phyloP scores from a whole-genome alignment of 2,113 vertebrate species.

The Caretta caretta region DNA sequence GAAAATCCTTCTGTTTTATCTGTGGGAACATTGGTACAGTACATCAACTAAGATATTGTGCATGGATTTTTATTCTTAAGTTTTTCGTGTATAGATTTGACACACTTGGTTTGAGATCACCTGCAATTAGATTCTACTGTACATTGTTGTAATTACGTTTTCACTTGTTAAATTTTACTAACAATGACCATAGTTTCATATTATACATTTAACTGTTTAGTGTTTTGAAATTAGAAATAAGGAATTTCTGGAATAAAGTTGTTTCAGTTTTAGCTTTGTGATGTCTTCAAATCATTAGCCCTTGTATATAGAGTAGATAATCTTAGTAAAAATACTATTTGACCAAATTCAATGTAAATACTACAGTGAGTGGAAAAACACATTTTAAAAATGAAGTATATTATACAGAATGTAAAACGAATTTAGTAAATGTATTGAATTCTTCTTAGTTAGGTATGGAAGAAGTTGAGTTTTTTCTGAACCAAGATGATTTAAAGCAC shows the following conservation, averaged over 20 bases:
- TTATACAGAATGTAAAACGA: not conserved
- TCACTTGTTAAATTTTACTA: slow-evolving; percentile 36
- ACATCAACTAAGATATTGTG: not conserved
- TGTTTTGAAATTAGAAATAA: slow-evolving; percentile 51
- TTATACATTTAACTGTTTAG: slow-evolving; percentile 37
- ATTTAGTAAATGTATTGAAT: not conserved
- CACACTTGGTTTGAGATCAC: slow-evolving; percentile 2
- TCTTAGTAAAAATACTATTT: not conserved
- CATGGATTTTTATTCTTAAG: slow-evolving; percentile 21
- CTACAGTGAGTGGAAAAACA: not conserved
- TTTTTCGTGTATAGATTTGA: slow-evolving; percentile 24
- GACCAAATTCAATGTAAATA: not conserved
- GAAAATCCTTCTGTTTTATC: slow-evolving; percentile 25
- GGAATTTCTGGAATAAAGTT: slow-evolving; percentile 41
- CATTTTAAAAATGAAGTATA: not conserved
- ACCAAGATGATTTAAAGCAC: not conserved
- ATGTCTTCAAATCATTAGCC: slow-evolving; percentile 44
- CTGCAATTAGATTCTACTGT: slow-evolving; percentile 53
- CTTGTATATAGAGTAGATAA: not conserved
- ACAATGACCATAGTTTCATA: not conserved
- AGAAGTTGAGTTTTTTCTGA: not conserved
- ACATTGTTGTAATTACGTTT: slow-evolving; percentile 21
- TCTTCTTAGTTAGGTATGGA: not conserved
- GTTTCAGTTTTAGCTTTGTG: slow-evolving; percentile 45
- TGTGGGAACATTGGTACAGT: not conserved